Conservation (phyloP, 1,140 invertebrate genomes). For the Drosophila tsacasi region DNA sequence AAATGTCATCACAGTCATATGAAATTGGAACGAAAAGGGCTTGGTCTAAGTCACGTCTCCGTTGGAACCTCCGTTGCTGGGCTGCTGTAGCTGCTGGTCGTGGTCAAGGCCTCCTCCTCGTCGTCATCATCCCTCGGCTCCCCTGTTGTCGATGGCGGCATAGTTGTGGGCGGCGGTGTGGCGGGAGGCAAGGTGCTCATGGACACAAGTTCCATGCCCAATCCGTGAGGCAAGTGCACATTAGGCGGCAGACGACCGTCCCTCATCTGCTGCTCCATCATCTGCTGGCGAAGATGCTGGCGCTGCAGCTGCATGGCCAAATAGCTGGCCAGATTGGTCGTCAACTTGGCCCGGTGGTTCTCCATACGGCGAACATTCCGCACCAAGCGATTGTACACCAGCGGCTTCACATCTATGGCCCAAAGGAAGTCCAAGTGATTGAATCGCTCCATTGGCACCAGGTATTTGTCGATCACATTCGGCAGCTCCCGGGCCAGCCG, state of each 20-base stretch:
- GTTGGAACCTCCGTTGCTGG: conserved; percentile 14
- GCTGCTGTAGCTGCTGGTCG: conserved; percentile 11
- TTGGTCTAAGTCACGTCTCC: conserved; percentile 50
- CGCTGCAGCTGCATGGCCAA: conserved; percentile 67
- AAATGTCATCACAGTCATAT: conserved; percentile 84
- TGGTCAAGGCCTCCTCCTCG: conserved; percentile 17
- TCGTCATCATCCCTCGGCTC: conserved; percentile 3
- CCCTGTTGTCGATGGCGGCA: conserved; percentile 14
- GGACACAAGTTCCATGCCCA: conserved; percentile 46
- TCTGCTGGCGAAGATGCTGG: conserved; percentile 67
- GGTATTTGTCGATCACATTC: conserved; percentile 86
- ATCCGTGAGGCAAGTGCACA: conserved; percentile 60
- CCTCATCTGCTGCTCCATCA: conserved; percentile 62
- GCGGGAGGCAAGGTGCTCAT: conserved; percentile 24
- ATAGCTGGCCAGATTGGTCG: conserved; percentile 71
- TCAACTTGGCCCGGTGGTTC: conserved; percentile 78
- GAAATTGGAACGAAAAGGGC: conserved; percentile 58
- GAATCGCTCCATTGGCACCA: conserved; percentile 86
- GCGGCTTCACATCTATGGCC: conserved; percentile 87
- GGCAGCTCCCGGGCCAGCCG: conserved; percentile 87
- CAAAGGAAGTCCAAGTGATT: conserved; percentile 89
- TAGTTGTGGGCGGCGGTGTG: conserved; percentile 12
- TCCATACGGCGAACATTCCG: conserved; percentile 86
- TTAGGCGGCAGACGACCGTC: conserved; percentile 54
- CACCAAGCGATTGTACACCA: conserved; percentile 88